These are phyloP conservation scores for Tadarida brasiliensis DNA, from an alignment of 2,797 vertebrate species.

Conservation along the genomic window DNA sequence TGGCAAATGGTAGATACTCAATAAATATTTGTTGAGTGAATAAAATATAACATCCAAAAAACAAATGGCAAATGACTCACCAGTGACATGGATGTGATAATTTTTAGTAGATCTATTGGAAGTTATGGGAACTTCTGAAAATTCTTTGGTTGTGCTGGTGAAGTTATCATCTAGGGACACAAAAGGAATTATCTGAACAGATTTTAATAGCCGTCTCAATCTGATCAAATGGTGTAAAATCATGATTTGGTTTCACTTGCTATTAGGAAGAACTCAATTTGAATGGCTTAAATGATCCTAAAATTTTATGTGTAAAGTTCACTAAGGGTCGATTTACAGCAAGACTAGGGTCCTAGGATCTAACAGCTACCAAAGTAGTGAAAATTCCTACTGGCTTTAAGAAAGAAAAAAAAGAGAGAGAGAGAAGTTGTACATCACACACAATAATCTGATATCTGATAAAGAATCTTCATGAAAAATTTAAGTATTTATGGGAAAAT, in stretches of 20 bases:
- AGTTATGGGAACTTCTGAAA: conserved; percentile 47
- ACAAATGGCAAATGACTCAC: conserved; percentile 68
- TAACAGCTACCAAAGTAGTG: background rate
- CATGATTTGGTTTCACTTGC: background rate
- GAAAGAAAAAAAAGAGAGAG: background rate
- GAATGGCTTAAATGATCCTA: background rate
- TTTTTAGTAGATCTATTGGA: conserved; percentile 63
- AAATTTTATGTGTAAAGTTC: background rate
- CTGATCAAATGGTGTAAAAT: background rate
- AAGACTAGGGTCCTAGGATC: background rate
- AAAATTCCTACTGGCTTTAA: background rate
- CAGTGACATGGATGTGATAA: conserved; percentile 21
- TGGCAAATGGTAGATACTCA: background rate
- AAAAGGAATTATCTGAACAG: background rate
- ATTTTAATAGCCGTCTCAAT: background rate
- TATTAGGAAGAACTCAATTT: background rate
- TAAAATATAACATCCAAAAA: background rate
- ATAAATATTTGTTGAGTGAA: background rate
- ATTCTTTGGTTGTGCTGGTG: conserved; percentile 51
- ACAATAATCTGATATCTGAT: background rate
- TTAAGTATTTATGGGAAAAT: background rate
- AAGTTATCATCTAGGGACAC: conserved; percentile 49
- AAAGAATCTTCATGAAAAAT: conserved; percentile 31
- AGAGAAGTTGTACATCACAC: background rate
- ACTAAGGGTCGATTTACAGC: background rate